phyloP scores from a whole-genome alignment of 2,888 invertebrate species.

The Agriotes lineatus region DNA sequence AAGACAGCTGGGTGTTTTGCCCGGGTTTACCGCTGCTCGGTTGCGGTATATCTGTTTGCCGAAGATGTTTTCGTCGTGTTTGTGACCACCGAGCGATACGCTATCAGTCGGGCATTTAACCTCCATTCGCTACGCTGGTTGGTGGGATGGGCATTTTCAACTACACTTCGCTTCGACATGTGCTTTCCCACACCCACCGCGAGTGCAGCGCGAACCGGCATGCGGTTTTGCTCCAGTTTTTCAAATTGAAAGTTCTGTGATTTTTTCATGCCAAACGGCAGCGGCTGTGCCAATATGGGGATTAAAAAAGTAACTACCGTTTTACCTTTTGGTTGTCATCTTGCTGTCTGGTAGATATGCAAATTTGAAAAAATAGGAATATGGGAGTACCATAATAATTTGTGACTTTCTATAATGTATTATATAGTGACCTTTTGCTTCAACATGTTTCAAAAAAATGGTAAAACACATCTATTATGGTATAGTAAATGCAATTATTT shows the following conservation, averaged over 20 bases:
- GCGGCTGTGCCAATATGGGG: background rate
- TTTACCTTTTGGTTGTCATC: too few relatives aligned
- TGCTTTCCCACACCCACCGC: background rate
- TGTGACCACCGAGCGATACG: constrained; percentile 23
- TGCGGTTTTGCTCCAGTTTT: too few relatives aligned
- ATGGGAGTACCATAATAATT: too few relatives aligned
- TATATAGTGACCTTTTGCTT: too few relatives aligned
- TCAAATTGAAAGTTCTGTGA: background rate
- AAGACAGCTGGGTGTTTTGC: background rate
- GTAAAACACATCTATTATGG: too few relatives aligned
- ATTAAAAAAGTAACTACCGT: background rate
- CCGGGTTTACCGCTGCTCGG: background rate
- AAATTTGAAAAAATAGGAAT: too few relatives aligned
- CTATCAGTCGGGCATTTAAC: constrained; percentile 26
- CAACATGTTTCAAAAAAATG: too few relatives aligned
- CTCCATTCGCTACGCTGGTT: constrained; percentile 20
- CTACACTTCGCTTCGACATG: background rate
- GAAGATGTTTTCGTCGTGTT: constrained; percentile 16
- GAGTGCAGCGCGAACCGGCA: background rate
- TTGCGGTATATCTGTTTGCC: constrained; percentile 20
- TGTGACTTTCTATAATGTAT: too few relatives aligned
- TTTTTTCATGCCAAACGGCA: background rate
- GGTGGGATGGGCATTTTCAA: constrained; percentile 23
- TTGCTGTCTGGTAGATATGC: too few relatives aligned
- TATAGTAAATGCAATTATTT: too few relatives aligned